phyloP scores from a whole-genome alignment of 2,888 invertebrate species.

The Keiferia lycopersicella region DNA sequence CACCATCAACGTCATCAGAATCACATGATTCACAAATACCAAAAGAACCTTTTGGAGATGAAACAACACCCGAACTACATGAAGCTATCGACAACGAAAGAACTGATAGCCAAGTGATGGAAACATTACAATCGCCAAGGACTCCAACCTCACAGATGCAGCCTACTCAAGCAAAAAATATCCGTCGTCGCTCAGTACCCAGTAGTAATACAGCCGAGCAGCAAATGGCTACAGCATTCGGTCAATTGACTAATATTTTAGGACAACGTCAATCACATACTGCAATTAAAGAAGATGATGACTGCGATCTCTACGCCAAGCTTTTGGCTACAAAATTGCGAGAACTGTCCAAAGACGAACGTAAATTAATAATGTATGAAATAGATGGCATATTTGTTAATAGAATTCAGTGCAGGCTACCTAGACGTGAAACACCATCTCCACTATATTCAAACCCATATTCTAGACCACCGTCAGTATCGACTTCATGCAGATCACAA shows the following conservation, averaged over 20 bases:
- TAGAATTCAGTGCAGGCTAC: not conserved
- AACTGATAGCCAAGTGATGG: conserved; percentile 32
- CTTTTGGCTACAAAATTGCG: conserved; percentile 36
- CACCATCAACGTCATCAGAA: conserved; percentile 35
- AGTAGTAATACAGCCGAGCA: conserved; percentile 25
- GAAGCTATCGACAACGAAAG: too few relatives aligned
- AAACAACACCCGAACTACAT: too few relatives aligned
- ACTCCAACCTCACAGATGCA: conserved; percentile 17
- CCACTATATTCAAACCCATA: conserved; percentile 21
- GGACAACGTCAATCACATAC: conserved; percentile 24
- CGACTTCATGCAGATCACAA: too few relatives aligned
- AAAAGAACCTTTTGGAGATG: conserved; percentile 34
- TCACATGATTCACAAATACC: too few relatives aligned
- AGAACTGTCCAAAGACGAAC: conserved; percentile 33
- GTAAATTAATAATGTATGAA: conserved; percentile 33
- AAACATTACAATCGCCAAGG: conserved; percentile 27
- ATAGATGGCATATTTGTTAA: conserved; percentile 33
- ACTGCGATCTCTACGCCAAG: conserved; percentile 30
- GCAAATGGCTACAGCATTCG: conserved; percentile 30
- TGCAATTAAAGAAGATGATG: conserved; percentile 29
- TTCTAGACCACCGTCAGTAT: conserved; percentile 12
- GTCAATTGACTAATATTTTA: conserved; percentile 31
- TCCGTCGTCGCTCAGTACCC: conserved; percentile 7
- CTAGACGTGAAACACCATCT: conserved; percentile 2
- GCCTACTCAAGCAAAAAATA: not conserved